Evolutionary conservation across 2,113 vertebrate genomes (phyloP).

Genomic region (Elgaria multicarinata): DNA sequence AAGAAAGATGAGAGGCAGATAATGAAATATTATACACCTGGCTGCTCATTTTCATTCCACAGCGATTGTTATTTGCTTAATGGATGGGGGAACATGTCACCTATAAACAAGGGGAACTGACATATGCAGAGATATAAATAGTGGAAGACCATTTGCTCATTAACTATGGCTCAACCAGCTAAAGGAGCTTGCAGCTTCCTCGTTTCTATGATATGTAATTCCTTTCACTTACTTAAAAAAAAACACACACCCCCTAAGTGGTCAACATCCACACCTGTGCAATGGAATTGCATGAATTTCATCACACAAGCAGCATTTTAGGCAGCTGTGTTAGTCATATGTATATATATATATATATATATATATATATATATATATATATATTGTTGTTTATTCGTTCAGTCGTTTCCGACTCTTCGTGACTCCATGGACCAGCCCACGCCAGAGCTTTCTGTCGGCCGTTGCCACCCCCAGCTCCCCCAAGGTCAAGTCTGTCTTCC

Average conservation of each 20-base stretch:
- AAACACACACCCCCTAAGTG: not conserved
- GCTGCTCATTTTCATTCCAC: slow-evolving; percentile 43
- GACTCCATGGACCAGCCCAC: too few species aligned
- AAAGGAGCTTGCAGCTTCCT: not conserved
- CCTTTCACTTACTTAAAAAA: not conserved
- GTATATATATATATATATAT: too few species aligned
- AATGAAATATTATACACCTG: slow-evolving; percentile 18
- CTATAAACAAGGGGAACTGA: not conserved
- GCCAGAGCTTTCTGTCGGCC: too few species aligned
- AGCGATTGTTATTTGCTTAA: slow-evolving; percentile 14
- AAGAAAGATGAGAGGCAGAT: slow-evolving; percentile 37
- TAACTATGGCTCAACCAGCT: accelerated
- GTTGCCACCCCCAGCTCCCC: too few species aligned
- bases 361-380: too few species aligned
- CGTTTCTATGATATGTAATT: not conserved
- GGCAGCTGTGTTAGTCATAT: not conserved
- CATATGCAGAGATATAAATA: slow-evolving; percentile 6
- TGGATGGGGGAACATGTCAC: not conserved
- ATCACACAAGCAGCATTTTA: not conserved
- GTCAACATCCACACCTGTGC: not conserved
- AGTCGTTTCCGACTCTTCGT: too few species aligned
- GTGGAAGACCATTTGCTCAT: not conserved
- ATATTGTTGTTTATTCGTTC: too few species aligned
- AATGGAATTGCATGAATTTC: not conserved
- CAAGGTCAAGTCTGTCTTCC: too few species aligned